Base-by-base conservation (phyloP, 1,140 invertebrate genomes). In the Zaprionus camerounensis region DNA sequence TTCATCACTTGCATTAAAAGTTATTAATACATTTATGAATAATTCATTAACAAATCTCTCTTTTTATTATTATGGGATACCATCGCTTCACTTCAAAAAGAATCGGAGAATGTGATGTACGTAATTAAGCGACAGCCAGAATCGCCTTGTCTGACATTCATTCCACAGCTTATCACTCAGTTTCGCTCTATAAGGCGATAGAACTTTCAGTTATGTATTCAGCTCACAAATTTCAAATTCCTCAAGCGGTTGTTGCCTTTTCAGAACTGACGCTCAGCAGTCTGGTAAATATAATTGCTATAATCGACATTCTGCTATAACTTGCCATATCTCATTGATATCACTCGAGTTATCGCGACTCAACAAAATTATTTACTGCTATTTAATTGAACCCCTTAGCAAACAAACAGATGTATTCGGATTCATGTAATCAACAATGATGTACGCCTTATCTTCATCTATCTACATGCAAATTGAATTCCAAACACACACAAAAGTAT, bases 391-490 rank as follows among this genome's bases (percentile, higher is more conserved):
- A 51, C 17, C 7, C 12, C n/a, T 17, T n/a, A 15, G 15, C 41
- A 17, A 44, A 46, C 41, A 17, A 17, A 17, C 46, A 22, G 20
- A 49, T 49, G 46, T 49, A 20, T 22, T 20, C 9, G 2, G 11
- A 66, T 41, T 53, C 55, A 56, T 66, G 64, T 66, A 66, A 66
- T 55, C 65, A 44, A 49, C 65, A 67, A 22, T n/a, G 53, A n/a
- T 31, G 51, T 55, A 26, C 24, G 17, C 24, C 51, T 62, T 74
- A 74, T 74, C 71, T 69, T 22, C 49, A 74, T 74, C 71, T 55
- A 74, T 74, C 71, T 55, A 74, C 51, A 74, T 70, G 71, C 71
- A 70, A 70, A 62, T 53, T 41, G 13, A 70, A 70, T 70, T 49
- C 56, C 56, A 61, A 62, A 20, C 46, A 26, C 49, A 53, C 12